Evolutionary conservation across 2,888 invertebrate genomes (phyloP), one percentile per base, ranked within the genome.

Genomic region (Hybos culiciformis): DNA sequence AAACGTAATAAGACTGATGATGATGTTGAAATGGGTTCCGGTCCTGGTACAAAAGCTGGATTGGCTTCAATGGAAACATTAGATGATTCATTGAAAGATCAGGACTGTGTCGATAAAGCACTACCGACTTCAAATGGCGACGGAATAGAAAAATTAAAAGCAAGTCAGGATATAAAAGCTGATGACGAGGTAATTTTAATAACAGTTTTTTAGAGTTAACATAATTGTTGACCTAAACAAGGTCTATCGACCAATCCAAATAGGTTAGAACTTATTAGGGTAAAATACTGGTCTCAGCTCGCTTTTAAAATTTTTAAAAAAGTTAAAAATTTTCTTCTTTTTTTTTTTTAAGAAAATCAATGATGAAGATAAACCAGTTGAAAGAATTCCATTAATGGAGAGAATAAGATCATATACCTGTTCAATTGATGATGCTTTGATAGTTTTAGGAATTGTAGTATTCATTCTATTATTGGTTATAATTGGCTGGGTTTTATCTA

Each of bases 51-150:
- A n/a, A 77, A 77, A 51, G 83, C 82, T 6, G 78, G 82, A 17
- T 69, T 86, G 40, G 85, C 86, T 2, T 85, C 85, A 6, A 79
- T 82, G 74, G 86, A 86, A 62, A 85, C 85, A 1, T 67, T 85
- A 36, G 85, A 83, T 56, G 85, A 85, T 53, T 78, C 78, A 51
- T 63, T 71, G 15, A 71, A 76, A 42, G 75, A 76, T 51, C 73
- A 76, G 14, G 79, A 78, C 43, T 75, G 74, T 46, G 69, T 67
- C 3, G 69, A 68, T 47, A 58, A 59, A 44, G 61, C 61, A 0
- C 77, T 59, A 2, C 53, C 61, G 3, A 61, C 61, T 32, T 62
- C 60, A 41, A 70, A 68, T 48, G 78, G 78, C 55, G 82, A 81
- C 57, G 83, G 81, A 21, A 72, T 84, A 70, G 83, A 82, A 60